Base-by-base conservation (phyloP, 2,113 vertebrate species). In the Tetraodon nigroviridis region DNA sequence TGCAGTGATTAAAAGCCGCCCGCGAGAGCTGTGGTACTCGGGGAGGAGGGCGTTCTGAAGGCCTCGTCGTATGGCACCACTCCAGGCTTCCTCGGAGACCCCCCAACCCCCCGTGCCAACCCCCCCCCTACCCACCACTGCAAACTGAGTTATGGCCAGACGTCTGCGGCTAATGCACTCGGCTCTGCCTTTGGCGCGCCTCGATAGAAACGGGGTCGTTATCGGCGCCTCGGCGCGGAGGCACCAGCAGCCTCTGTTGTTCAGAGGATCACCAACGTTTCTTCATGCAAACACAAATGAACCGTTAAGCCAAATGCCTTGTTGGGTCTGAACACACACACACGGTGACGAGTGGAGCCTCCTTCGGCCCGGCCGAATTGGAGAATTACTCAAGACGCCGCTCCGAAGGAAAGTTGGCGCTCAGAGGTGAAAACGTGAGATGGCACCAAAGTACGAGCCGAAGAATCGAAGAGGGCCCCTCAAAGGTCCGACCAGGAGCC, bases 281-380 rank as follows among this genome's bases (percentile, higher is more conserved):
- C 73, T 66, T 74, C 76, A 72, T 75, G 52, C 65, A 64, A 84
- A 78, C 69, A 62, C 42, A 50, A 75, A 46, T 46, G 88, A 91
- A 91, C 90, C 92, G 93, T 93, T 92, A 93, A 92, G 88, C 85
- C 92, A 90, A 93, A 92, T 90, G 92, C 90, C 91, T 89, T 87
- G 89, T 91, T 90, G 85, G 90, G 89, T 80, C 87, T 80, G 84
- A 87, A 91, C 89, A 89, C 62, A 24, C 52, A 24, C 52, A 51
- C 55, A 73, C 73, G 80, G 67, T 69, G 76, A 83, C 83, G 76
- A 85, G 78, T 86, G 69, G 64, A 20, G 44, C 27, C 18, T 68
- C 40, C 54, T 61, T 58, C 62, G 27, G 67, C 58, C 50, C n/a
- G 14, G 19, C 64, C 58, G 69, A 75, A 77, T 79, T 61, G 82